Percentiles rank a stretch among this genome's conserved stretches.
phyloP scores from a whole-genome alignment of 2,888 invertebrate genomes.

The Chirona hameri region DNA sequence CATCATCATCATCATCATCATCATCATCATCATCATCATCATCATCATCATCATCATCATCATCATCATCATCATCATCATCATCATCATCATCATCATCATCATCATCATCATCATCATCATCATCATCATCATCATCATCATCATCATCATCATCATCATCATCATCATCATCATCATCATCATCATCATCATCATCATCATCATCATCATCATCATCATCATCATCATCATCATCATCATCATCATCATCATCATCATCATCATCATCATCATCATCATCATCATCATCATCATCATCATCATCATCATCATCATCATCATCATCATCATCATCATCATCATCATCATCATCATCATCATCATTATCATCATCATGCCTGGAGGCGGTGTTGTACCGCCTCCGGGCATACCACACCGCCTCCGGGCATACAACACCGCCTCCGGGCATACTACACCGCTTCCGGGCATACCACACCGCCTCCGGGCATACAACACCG shows the following conservation, averaged over 20 bases:
- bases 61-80: conserved; percentile 22
- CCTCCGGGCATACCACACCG: no score
- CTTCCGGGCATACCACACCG: no score
- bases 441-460: no score
- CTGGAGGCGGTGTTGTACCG: no score
- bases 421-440: no score
- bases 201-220: no score
- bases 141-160: no score
- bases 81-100: conserved; percentile 22
- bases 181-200: no score
- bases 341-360: conserved; percentile 22
- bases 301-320: conserved; percentile 22
- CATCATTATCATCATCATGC: background rate
- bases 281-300: conserved; percentile 22
- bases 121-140: conserved; percentile 22
- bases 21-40: conserved; percentile 22
- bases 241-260: conserved; percentile 11
- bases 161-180: no score
- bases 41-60: conserved; percentile 22
- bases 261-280: conserved; percentile 22
- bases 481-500: no score
- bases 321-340: conserved; percentile 22
- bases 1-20: conserved; percentile 22
- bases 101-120: conserved; percentile 10
- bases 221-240: no score